phyloP scores from a whole-genome alignment of 2,797 vertebrate genomes.

The Esox lucius region DNA sequence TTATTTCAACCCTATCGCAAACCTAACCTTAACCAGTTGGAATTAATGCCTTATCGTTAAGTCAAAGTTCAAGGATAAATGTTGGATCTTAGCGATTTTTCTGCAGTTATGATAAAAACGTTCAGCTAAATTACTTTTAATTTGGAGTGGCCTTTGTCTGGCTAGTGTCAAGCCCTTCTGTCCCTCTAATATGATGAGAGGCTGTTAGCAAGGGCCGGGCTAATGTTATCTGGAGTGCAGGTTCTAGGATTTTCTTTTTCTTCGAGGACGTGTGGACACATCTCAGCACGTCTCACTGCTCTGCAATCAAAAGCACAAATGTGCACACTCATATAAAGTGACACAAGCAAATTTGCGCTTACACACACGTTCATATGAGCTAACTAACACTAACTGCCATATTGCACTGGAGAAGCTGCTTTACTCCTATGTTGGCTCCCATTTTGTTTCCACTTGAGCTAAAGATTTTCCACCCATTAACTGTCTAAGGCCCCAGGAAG shows the following conservation, averaged over 20 bases:
- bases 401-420: background rate
- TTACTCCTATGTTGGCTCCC: background rate
- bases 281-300: constrained; percentile 13
- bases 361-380: background rate
- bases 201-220: background rate
- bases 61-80: background rate
- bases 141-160: constrained; percentile 28
- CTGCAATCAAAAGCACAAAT: constrained; percentile 2
- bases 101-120: constrained; percentile 29
- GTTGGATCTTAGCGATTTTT: constrained; percentile 11
- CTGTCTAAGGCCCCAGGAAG: constrained; percentile 8
- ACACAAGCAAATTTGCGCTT: background rate
- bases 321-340: background rate
- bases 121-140: constrained; percentile 42
- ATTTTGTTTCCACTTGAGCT: constrained; percentile 3
- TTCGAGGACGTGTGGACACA: constrained; percentile 9
- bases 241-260: background rate
- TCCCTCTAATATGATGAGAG: background rate
- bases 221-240: background rate
- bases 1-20: too few relatives aligned
- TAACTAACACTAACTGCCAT: background rate
- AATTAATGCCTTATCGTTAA: too few relatives aligned
- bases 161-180: constrained; percentile 20
- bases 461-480: constrained; percentile 26
- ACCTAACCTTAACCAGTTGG: too few relatives aligned